Percentiles rank a stretch among this genome's conserved stretches.
Conservation (phyloP, 2,888 invertebrate species). For the Craniophora ligustri region DNA sequence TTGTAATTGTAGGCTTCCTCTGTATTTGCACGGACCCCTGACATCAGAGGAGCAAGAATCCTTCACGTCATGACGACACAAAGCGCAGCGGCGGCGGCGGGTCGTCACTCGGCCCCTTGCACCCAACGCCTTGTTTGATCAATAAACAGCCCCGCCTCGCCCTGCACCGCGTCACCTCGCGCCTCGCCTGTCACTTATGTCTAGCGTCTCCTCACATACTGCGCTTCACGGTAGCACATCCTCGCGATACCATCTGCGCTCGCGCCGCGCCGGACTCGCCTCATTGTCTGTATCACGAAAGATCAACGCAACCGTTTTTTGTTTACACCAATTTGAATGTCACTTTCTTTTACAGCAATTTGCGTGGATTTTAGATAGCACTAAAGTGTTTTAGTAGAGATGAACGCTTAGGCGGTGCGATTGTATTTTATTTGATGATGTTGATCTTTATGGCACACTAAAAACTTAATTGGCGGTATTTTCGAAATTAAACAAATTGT, state of each 20-base stretch:
- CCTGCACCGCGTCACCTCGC: constrained; percentile 38
- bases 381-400: constrained; percentile 29
- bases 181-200: constrained; percentile 56
- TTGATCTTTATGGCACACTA: constrained; percentile 33
- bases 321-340: constrained; percentile 31
- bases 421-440: constrained; percentile 19
- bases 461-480: constrained; percentile 37
- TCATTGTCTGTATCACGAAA: constrained; percentile 45
- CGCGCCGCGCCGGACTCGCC: constrained; percentile 24
- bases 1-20: constrained; percentile 9
- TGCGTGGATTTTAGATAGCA: constrained; percentile 27
- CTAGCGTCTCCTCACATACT: constrained; percentile 50
- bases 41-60: constrained; percentile 43
- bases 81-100: constrained; percentile 56
- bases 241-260: constrained; percentile 47
- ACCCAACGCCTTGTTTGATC: constrained; percentile 74
- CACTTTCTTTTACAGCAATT: constrained; percentile 45
- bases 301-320: constrained; percentile 33
- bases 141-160: constrained; percentile 73
- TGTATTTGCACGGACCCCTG: constrained; percentile 39
- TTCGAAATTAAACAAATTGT: constrained; percentile 19
- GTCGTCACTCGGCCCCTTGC: constrained; percentile 52
- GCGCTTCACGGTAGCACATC: constrained; percentile 54
- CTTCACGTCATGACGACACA: constrained; percentile 72
- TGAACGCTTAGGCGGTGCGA: constrained; percentile 17